Conservation (phyloP, 2,113 vertebrate species). For the Pao palembangensis region DNA sequence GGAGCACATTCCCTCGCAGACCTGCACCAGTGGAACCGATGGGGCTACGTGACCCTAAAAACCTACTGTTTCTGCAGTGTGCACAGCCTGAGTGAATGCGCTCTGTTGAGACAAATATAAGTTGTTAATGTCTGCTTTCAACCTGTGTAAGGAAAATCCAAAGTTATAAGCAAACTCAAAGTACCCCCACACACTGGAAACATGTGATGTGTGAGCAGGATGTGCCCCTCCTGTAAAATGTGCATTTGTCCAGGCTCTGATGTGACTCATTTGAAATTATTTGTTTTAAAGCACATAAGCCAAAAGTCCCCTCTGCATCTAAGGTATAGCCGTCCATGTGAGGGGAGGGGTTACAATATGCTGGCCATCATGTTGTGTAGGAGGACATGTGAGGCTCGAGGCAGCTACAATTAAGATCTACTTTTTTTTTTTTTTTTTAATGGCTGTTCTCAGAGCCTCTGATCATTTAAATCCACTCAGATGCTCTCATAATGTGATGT, state of each 20-base stretch:
- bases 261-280: constrained; percentile 8
- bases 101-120: constrained; percentile 52
- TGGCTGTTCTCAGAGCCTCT: too few relatives aligned
- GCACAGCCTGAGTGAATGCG: constrained; percentile 19
- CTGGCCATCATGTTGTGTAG: constrained; percentile 18
- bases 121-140: constrained; percentile 55
- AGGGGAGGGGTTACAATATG: constrained; percentile 10
- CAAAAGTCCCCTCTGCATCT: constrained; percentile 17
- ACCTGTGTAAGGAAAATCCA: constrained; percentile 37
- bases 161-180: not conserved
- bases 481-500: not conserved
- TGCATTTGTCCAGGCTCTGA: constrained; percentile 14
- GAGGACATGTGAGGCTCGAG: constrained; percentile 17
- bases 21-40: constrained; percentile 70
- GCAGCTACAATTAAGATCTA: constrained; percentile 39
- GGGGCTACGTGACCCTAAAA: constrained; percentile 74
- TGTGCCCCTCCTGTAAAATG: constrained; percentile 2
- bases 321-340: constrained; percentile 33
- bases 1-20: constrained; percentile 75
- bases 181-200: not conserved
- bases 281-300: constrained; percentile 18
- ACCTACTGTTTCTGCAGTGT: not conserved
- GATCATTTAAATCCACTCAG: not conserved
- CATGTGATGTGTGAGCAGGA: constrained; percentile 4
- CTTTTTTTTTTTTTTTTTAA: too few relatives aligned